Percentiles rank a stretch among this genome's conserved stretches.
Evolutionary conservation across 2,888 invertebrate species (phyloP).

Genomic region (Aspidiotus destructor): DNA sequence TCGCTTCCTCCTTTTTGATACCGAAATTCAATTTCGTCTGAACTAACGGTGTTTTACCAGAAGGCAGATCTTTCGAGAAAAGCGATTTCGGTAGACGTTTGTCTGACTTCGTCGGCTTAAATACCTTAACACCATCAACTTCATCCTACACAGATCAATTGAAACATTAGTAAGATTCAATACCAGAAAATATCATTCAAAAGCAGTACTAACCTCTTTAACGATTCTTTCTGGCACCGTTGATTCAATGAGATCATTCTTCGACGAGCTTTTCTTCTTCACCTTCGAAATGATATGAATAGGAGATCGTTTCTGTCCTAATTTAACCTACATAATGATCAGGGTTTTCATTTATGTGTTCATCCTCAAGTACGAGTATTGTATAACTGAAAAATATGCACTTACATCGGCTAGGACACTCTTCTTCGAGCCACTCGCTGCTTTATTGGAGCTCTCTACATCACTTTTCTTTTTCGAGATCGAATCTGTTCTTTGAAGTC

Average conservation of each 20-base stretch:
- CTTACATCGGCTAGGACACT: no score
- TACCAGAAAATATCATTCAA: background rate
- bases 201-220: constrained; percentile 8
- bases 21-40: constrained; percentile 25
- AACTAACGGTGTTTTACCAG: constrained; percentile 3
- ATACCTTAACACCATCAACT: constrained; percentile 27
- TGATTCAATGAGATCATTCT: background rate
- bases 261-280: constrained; percentile 12
- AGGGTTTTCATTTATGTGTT: no score
- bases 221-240: constrained; percentile 12
- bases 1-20: constrained; percentile 7
- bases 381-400: no score
- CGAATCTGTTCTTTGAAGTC: no score
- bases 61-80: background rate
- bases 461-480: no score
- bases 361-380: no score
- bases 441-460: no score
- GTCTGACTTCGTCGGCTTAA: constrained; percentile 20
- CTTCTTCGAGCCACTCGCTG: no score
- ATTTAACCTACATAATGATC: background rate
- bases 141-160: constrained; percentile 17
- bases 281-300: background rate
- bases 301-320: background rate
- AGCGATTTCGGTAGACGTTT: background rate
- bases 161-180: background rate